Conservation (phyloP, 2,888 invertebrate species). For the Drosophila prostipennis region DNA sequence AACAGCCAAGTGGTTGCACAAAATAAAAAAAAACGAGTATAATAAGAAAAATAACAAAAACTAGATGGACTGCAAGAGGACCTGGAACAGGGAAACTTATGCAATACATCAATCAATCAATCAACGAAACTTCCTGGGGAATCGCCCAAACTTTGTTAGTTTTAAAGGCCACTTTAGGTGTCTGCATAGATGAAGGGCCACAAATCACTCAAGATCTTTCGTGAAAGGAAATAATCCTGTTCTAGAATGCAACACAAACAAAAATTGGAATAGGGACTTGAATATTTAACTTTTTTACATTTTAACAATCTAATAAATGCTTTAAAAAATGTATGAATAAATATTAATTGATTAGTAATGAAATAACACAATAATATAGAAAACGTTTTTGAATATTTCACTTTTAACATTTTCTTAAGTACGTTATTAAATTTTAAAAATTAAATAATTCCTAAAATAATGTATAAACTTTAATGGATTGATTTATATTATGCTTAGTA, state of each 20-base stretch:
- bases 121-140: slow-evolving; percentile 7
- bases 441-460: no score
- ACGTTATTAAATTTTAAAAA: no score
- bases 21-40: not conserved
- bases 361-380: no score
- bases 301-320: no score
- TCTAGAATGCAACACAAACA: not conserved
- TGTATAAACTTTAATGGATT: no score
- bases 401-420: no score
- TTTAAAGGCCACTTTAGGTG: slow-evolving; percentile 2
- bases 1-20: slow-evolving; percentile 15
- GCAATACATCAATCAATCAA: slow-evolving; percentile 25
- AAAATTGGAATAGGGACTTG: not conserved
- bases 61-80: slow-evolving; percentile 21
- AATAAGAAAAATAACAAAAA: not conserved
- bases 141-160: not conserved
- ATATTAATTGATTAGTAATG: no score
- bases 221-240: not conserved
- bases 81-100: slow-evolving; percentile 22
- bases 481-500: no score
- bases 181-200: slow-evolving; percentile 11
- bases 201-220: slow-evolving; percentile 13
- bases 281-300: not conserved
- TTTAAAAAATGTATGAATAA: no score
- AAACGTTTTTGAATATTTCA: no score